Evolutionary conservation across 2,888 invertebrate species (phyloP), one percentile per base, ranked within the genome.

Genomic region (Lithophane ornitopus): DNA sequence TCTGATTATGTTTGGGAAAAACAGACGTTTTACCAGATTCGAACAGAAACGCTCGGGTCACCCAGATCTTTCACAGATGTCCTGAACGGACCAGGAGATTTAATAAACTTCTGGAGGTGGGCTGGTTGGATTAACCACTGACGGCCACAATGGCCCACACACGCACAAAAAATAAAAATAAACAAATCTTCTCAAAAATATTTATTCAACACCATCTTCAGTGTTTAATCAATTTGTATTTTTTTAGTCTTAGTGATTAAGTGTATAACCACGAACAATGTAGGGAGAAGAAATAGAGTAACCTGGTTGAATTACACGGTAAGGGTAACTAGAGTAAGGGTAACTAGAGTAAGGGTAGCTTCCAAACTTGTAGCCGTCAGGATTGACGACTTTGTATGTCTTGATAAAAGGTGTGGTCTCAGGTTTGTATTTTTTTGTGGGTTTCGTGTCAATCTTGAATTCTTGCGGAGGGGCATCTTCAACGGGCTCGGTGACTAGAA

Each of bases 401-500:
- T 75, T 61, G 0, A 70, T 19, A 0, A 62, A 0, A 22, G 71
- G 71, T 22, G 12, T 19, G 8, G 52, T 52, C 0, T 68, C 62
- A 26, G 68, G 0, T n/a, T 68, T 28, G 0, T 41, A 8, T n/a
- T 54, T 41, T 12, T 22, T 14, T 6, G 16, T 2, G 9, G 26
- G 14, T 1, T 49, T 26, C 0, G n/a, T 19, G 1, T 61, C 63
- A 56, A 72, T 14, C 8, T 52, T 41, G 2, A 44, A 34, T n/a
- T 73, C 71, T 22, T 28, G 46, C 34, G 1, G 11, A 4, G 22
- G 14, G 0, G 56, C 34, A 14, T 54, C 41, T 11, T 61, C 68
- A 1, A 52, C 14, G 3, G 84, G 76, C 1, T 71, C 70, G 7
- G 52, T 65, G 8, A 76, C 81, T 11, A 85, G 28, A 7, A 87